Conservation (phyloP, 2,113 vertebrate species). For the Emydura subglobosa region DNA sequence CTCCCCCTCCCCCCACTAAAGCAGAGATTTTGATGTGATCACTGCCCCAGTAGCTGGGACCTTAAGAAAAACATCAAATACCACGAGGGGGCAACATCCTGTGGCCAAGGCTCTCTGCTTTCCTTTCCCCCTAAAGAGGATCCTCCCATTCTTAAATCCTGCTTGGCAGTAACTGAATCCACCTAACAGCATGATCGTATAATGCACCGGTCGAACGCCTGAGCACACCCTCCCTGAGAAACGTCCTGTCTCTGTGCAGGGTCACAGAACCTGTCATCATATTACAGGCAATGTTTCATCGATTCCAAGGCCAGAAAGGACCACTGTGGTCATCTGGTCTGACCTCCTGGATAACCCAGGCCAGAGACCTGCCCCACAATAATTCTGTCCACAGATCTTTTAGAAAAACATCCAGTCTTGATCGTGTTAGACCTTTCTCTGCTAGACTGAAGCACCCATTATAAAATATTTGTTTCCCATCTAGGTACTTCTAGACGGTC, state of each 20-base stretch:
- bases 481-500: background rate
- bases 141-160: background rate
- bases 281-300: accelerated
- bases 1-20: background rate
- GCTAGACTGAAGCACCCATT: background rate
- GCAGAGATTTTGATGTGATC: background rate
- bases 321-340: background rate
- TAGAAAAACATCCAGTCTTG: background rate
- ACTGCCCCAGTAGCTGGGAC: accelerated
- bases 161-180: accelerated
- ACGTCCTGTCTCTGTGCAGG: background rate
- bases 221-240: accelerated
- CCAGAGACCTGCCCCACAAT: background rate
- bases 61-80: background rate
- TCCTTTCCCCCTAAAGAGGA: background rate
- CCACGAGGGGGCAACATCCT: background rate
- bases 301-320: background rate
- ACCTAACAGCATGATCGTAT: accelerated
- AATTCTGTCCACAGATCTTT: background rate
- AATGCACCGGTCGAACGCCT: too few relatives aligned
- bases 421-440: background rate
- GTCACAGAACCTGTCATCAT: accelerated
- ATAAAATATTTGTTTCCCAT: background rate
- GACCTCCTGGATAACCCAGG: background rate
- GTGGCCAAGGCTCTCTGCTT: background rate